Evolutionary conservation across 2,888 invertebrate genomes (phyloP), one percentile per base, ranked within the genome.

Genomic region (Drosophila borealis): DNA sequence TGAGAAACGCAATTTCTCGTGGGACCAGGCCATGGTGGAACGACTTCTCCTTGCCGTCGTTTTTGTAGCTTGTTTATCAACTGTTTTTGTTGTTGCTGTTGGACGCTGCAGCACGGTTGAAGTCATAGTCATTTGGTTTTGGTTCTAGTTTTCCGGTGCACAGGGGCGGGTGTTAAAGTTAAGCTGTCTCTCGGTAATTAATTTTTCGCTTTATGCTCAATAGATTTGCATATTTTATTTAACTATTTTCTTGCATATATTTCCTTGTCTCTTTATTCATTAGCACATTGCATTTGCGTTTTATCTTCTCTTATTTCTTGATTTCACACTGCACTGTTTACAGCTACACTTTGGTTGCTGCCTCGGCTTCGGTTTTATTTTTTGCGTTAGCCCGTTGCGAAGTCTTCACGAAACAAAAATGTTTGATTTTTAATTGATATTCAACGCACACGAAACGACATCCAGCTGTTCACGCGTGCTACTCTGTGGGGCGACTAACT

Each of bases 1-100:
- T 54, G 92, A 90, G 72, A 92, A 89, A 74, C 91, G 91, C 72
- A 92, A 76, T 88, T 92, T 92, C 67, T 92, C 92, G 82, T 91
- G 91, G 60, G 92, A 91, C 92, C 92, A 92, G 76, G 92, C 91
- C 92, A 92, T 92, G 46, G 89, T 80, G 74, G 78, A 53, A 56
- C 84, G 74, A 41, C 14, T 72, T 71, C 81, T 77, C 72, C 80
- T 71, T 65, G 51, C 56, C 64, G 54, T 48, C 17, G 66, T 46
- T 62, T 76, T 74, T 71, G 81, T 63, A 61, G 65, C 53, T 68
- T 70, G 59, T 49, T 68, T 76, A 34, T 77, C 64, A 41, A 50
- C 50, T 36, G 70, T 45, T 46, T 59, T 48, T 8, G 68, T 44
- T 64, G 67, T 60, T 65, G 66, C 54, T 45, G 49, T 54, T 56